phyloP scores from a whole-genome alignment of 2,888 invertebrate species.

The Nasonovia ribisnigri region DNA sequence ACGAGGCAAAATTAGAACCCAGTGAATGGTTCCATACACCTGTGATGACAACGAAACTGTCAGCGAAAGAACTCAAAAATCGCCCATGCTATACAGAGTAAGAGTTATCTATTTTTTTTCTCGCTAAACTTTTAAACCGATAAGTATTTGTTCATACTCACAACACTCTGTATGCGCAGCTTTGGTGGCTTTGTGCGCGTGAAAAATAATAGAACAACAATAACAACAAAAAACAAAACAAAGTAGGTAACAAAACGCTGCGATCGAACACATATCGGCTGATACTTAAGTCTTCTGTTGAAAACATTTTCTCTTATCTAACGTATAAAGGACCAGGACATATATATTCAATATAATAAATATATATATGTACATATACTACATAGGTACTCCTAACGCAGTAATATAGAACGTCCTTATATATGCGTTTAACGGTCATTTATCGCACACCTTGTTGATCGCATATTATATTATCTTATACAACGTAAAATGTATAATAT shows the following conservation, averaged over 20 bases:
- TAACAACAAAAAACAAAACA: neutral
- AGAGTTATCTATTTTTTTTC: neutral
- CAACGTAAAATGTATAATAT: neutral
- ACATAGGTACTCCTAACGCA: neutral
- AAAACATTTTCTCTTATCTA: neutral
- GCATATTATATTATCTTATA: neutral
- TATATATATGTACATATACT: neutral
- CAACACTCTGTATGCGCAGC: neutral
- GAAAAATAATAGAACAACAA: neutral
- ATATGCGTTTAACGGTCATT: neutral
- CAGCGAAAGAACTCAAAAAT: neutral
- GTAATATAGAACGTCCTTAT: neutral
- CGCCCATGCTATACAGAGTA: neutral
- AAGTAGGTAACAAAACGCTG: neutral
- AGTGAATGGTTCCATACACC: neutral
- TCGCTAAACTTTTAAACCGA: neutral
- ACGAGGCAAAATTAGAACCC: neutral
- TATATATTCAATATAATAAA: neutral
- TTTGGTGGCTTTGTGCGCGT: neutral
- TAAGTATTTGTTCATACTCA: neutral
- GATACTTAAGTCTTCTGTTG: neutral
- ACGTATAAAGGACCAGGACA: neutral
- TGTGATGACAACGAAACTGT: neutral
- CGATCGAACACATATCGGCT: neutral
- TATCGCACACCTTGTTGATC: neutral